Base-by-base conservation (phyloP, 1,140 invertebrate genomes). In the Leptestheria dahalacensis region DNA sequence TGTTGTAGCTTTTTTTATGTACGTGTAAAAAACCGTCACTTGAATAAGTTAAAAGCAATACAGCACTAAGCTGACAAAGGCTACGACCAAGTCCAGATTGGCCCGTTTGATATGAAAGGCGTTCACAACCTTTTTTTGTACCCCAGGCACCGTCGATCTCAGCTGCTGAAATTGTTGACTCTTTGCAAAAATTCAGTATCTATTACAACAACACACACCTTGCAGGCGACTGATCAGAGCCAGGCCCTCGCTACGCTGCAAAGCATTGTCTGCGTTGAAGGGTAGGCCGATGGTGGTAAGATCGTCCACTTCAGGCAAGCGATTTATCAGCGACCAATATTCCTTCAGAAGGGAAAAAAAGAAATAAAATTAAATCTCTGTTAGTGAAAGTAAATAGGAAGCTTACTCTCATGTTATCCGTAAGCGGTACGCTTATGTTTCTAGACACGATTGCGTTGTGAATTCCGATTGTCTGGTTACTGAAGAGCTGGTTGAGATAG, bases 251-350 rank as follows among this genome's bases (percentile, higher is more conserved):
- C 80, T 82, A 62, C 81, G 76, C 69, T 91, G 85, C 74, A 84
- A 84, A 53, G 85, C 82, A 60, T 82, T 73, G 61, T 88, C 81
- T 54, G 91, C 85, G 68, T 92, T 92, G 53, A 81, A 80, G 1
- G 89, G 86, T 11, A 92, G 68, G 10, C 86, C 86, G 71, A 91
- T 88, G 63, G 82, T 79, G 4, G 75, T 74, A 3, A 86, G 82
- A 15, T 75, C 73, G 66, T 89, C 84, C 51, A 72, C 72, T 29
- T 86, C 83, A 11, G 82, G 77, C 4, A 90, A 67, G 50, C 69
- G 70, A 49, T 79, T 77, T n/a, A 89, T 75, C 11, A 75, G 65
- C 46, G 77, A 75, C 0, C 79, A 56, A 61, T 80, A 79, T 64
- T 88, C 84, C 75, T 82, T 70, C 20, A 74, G 68, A 24, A 71